Conservation (phyloP, 2,797 vertebrate species). For the Gastrophryne carolinensis region DNA sequence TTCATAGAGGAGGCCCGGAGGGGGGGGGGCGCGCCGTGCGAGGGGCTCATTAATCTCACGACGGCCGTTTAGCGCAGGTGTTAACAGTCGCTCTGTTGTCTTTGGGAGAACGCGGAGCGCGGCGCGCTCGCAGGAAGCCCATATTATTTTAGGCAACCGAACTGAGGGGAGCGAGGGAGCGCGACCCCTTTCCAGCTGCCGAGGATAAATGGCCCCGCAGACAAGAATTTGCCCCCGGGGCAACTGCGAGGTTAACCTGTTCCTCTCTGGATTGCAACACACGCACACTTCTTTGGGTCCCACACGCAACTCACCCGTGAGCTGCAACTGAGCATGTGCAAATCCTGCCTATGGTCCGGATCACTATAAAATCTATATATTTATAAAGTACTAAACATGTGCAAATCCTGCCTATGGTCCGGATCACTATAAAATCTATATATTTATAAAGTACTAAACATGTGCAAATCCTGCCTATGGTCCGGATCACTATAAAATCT, state of each 20-base stretch:
- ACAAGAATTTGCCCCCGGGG: conserved; percentile 59
- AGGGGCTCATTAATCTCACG: conserved; percentile 73
- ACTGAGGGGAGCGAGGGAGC: conserved; percentile 69
- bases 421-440: too few species aligned
- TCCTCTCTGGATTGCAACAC: too few species aligned
- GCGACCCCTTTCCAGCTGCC: conserved; percentile 71
- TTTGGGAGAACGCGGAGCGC: conserved; percentile 87
- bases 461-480: too few species aligned
- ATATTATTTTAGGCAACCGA: conserved; percentile 77
- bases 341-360: too few species aligned
- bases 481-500: too few species aligned
- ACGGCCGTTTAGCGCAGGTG: conserved; percentile 81
- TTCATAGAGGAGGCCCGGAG: conserved; percentile 70
- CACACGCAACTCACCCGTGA: too few species aligned
- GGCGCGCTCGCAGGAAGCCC: conserved; percentile 85
- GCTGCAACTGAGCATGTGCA: too few species aligned
- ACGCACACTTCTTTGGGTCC: too few species aligned
- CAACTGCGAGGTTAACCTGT: conserved; percentile 21
- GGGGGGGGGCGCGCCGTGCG: conserved; percentile 68
- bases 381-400: too few species aligned
- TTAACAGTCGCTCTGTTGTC: conserved; percentile 82
- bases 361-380: too few species aligned
- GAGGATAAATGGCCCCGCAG: conserved; percentile 58
- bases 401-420: too few species aligned
- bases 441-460: too few species aligned